Conservation (phyloP, 2,888 invertebrate species). For the Orthonevra nobilis region DNA sequence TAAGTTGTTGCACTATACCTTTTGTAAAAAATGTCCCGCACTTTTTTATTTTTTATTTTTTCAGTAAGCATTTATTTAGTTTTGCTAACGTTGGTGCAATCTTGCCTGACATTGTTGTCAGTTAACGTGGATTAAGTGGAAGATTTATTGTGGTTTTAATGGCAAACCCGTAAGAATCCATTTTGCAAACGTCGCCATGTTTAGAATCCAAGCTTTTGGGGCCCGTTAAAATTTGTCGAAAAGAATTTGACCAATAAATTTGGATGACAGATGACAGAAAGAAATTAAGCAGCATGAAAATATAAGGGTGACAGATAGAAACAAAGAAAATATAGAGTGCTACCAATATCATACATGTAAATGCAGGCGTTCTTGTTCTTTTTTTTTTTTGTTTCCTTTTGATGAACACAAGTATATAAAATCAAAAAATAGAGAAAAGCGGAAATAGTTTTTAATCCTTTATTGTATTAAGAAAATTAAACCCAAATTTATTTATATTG, state of each 20-base stretch:
- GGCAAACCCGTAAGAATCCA: constrained; percentile 26
- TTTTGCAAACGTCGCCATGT: constrained; percentile 44
- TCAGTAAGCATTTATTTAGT: constrained; percentile 46
- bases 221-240: not conserved
- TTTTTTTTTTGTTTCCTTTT: no score
- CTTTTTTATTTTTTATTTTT: constrained; percentile 17
- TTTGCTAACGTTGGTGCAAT: constrained; percentile 65
- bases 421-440: no score
- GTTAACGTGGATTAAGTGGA: constrained; percentile 37
- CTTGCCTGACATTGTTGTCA: constrained; percentile 31
- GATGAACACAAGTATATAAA: no score
- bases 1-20: constrained; percentile 60
- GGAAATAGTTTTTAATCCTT: no score
- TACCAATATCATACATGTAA: no score
- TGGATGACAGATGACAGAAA: constrained; percentile 42
- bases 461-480: no score
- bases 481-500: not conserved
- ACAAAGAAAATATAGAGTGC: constrained; percentile 28
- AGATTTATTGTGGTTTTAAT: constrained; percentile 31
- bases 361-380: no score
- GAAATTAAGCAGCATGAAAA: constrained; percentile 12
- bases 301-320: constrained; percentile 28
- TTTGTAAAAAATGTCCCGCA: constrained; percentile 37
- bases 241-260: constrained; percentile 25
- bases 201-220: constrained; percentile 47